These are phyloP conservation scores for Zaprionus kolodkinae DNA, from an alignment of 1,140 invertebrate genomes.

Conservation along the genomic window DNA sequence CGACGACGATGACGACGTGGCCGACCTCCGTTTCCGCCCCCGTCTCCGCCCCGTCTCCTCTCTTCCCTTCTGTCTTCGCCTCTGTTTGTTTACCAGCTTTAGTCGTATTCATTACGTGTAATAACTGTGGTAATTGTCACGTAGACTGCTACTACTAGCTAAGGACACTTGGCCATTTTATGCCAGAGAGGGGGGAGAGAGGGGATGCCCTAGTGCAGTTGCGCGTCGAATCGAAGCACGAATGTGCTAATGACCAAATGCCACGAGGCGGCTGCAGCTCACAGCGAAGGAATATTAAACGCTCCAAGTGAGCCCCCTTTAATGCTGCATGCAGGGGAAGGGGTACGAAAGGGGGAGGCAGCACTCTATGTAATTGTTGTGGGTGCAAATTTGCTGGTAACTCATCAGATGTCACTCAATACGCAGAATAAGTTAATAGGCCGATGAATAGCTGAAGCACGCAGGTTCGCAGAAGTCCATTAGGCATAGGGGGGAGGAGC, in stretches of 20 bases:
- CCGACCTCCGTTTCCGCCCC: neutral
- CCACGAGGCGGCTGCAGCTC: conserved; percentile 9
- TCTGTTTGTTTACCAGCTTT: conserved; percentile 24
- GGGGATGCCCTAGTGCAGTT: conserved; percentile 21
- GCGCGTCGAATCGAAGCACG: conserved; percentile 26
- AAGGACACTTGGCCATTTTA: conserved; percentile 38
- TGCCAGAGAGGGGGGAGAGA: neutral
- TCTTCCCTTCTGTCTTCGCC: neutral
- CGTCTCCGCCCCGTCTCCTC: neutral
- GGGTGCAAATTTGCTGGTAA: neutral
- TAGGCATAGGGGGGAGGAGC: neutral
- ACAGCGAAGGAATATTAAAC: conserved; percentile 6
- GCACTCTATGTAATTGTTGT: conserved; percentile 1
- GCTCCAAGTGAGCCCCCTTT: neutral
- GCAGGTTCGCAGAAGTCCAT: neutral
- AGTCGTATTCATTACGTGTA: conserved; percentile 58
- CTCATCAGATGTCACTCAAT: neutral
- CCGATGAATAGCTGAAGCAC: neutral
- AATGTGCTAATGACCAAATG: conserved; percentile 22
- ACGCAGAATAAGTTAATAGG: neutral
- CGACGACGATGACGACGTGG: too few relatives aligned
- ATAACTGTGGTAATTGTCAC: conserved; percentile 64
- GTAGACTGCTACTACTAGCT: conserved; percentile 35
- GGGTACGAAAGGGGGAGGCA: neutral
- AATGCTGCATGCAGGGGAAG: neutral